Conservation (phyloP, 2,888 invertebrate species). For the Xanthorhoe designata region DNA sequence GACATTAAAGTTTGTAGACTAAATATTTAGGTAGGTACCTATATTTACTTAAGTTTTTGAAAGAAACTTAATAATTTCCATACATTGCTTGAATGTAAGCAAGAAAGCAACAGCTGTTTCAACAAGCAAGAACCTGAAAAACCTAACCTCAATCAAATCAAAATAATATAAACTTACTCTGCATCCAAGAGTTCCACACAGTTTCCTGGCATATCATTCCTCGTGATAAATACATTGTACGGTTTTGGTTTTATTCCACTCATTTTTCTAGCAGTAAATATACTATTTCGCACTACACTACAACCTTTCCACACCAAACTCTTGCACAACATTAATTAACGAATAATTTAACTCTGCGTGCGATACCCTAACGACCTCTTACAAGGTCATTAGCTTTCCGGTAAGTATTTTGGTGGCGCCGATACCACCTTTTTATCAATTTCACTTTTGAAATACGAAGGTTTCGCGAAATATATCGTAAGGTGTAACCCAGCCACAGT, state of each 20-base stretch:
- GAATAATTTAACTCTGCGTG: conserved; percentile 27
- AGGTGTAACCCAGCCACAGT: conserved; percentile 73
- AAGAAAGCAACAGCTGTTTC: conserved; percentile 8
- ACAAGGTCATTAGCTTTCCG: conserved; percentile 68
- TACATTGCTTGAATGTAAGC: no score
- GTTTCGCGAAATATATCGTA: conserved; percentile 74
- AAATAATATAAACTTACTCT: conserved; percentile 79
- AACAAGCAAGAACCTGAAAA: neutral
- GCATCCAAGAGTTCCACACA: conserved; percentile 86
- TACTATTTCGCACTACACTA: conserved; percentile 50
- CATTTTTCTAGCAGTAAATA: conserved; percentile 63
- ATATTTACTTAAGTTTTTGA: no score
- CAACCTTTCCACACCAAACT: conserved; percentile 44
- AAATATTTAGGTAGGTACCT: no score
- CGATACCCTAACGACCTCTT: conserved; percentile 15
- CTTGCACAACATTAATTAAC: conserved; percentile 74
- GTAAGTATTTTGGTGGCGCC: conserved; percentile 72
- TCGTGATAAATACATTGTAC: conserved; percentile 87
- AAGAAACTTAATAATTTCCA: no score
- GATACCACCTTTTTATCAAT: conserved; percentile 51
- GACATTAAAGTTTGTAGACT: no score
- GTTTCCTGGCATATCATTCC: conserved; percentile 86
- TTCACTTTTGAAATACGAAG: conserved; percentile 74
- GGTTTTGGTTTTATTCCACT: conserved; percentile 55
- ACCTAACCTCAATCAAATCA: conserved; percentile 20